A percentile compares a stretch with the other conserved stretches of the same genome.
Conservation (phyloP, 2,888 invertebrate species). For the Balanococcus diminutus region DNA sequence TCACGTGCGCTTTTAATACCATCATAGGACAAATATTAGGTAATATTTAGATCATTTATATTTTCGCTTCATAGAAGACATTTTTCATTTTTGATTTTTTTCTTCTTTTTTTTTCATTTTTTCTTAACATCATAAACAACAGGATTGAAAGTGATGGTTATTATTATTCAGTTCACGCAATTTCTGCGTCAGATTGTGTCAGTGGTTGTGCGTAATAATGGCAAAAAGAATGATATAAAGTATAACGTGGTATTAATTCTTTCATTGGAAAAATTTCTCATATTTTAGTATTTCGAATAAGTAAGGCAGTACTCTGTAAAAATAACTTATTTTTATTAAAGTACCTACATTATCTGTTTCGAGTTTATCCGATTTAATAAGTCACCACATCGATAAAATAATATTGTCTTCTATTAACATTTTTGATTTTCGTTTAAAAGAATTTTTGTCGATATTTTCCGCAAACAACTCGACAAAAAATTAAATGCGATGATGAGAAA, state of each 20-base stretch:
- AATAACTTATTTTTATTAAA: background rate
- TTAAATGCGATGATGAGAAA: background rate
- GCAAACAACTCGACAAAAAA: background rate
- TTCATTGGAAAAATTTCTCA: constrained; percentile 20
- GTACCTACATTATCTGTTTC: background rate
- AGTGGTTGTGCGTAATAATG: background rate
- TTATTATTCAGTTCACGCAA: constrained; percentile 32
- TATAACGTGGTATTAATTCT: constrained; percentile 19
- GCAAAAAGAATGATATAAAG: background rate
- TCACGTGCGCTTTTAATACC: background rate
- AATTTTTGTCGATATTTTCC: background rate
- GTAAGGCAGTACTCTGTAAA: background rate
- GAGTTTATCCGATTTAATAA: background rate
- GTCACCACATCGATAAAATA: background rate
- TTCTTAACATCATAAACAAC: constrained; percentile 31
- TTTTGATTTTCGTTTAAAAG: background rate
- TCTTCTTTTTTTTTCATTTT: background rate
- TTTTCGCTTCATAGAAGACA: constrained; percentile 33
- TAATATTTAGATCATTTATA: constrained; percentile 40
- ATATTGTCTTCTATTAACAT: too few relatives aligned
- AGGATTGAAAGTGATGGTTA: constrained; percentile 32
- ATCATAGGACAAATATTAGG: background rate
- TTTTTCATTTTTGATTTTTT: constrained; percentile 19
- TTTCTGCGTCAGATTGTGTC: constrained; percentile 26
- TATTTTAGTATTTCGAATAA: background rate